phyloP scores from a whole-genome alignment of 1,140 invertebrate genomes.

The Cotesia chilonis region DNA sequence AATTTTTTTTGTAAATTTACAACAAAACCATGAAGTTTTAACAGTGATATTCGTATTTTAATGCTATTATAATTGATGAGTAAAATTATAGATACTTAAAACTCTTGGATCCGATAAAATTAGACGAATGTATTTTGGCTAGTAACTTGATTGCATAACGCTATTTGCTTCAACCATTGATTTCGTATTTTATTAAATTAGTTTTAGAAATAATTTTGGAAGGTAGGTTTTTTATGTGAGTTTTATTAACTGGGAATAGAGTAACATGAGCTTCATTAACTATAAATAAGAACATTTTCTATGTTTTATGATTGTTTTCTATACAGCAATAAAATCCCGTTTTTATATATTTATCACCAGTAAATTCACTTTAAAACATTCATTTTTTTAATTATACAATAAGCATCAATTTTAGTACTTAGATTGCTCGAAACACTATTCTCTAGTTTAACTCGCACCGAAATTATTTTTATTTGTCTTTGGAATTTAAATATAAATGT shows the following conservation, averaged over 20 bases:
- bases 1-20: no score
- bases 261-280: conserved; percentile 21
- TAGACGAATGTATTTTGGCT: conserved; percentile 66
- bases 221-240: conserved; percentile 59
- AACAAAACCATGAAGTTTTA: neutral
- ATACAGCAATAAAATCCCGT: conserved; percentile 13
- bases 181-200: conserved; percentile 62
- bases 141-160: conserved; percentile 66
- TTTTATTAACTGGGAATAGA: conserved; percentile 55
- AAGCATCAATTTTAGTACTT: neutral
- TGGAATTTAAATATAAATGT: conserved; percentile 25
- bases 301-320: neutral
- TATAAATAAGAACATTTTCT: conserved; percentile 24
- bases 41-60: no score
- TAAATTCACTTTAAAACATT: neutral
- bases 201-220: conserved; percentile 59
- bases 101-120: conserved; percentile 56
- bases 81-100: neutral
- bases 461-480: conserved; percentile 34
- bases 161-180: conserved; percentile 66
- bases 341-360: neutral
- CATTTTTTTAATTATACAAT: neutral
- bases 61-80: neutral
- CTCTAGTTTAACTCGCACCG: conserved; percentile 47
- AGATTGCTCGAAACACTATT: conserved; percentile 43